Conservation (phyloP, 1,140 invertebrate species). For the Drosophila insularis region DNA sequence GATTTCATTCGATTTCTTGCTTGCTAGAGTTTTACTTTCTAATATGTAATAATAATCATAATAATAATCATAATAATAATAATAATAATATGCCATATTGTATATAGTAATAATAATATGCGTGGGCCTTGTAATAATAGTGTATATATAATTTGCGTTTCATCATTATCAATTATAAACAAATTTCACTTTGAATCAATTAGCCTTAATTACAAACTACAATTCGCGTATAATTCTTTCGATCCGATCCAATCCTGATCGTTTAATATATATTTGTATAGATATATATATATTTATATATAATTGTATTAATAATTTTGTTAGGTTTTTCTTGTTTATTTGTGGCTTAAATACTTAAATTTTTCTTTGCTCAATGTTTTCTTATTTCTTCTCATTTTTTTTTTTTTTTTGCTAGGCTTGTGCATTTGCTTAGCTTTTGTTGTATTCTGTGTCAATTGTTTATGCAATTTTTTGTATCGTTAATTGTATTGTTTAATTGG, state of each 20-base stretch:
- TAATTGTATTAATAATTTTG: constrained; percentile 69
- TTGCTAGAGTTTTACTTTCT: constrained; percentile 42
- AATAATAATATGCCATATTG: constrained; percentile 65
- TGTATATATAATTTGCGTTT: constrained; percentile 64
- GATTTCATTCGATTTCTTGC: constrained; percentile 51
- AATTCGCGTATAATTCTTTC: constrained; percentile 68
- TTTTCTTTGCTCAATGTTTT: constrained; percentile 25
- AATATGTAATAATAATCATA: constrained; percentile 37
- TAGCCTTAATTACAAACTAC: constrained; percentile 78
- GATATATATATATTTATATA: constrained; percentile 36
- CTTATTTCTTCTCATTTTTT: constrained; percentile 15
- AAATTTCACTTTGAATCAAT: constrained; percentile 61
- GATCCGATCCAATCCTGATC: constrained; percentile 8
- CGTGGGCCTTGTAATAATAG: constrained; percentile 6
- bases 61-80: constrained; percentile 73
- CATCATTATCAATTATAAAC: constrained; percentile 65
- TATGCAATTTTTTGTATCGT: constrained; percentile 39
- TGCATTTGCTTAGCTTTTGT: constrained; percentile 38
- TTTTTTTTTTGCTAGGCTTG: constrained; percentile 51
- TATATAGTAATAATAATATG: constrained; percentile 15
- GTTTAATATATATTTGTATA: background rate
- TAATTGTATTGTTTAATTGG: constrained; percentile 8
- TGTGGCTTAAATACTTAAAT: constrained; percentile 72
- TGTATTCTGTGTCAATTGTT: constrained; percentile 18
- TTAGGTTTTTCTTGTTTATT: constrained; percentile 65